Base-by-base conservation (phyloP, 2,113 vertebrate species). In the Phocoena sinus region DNA sequence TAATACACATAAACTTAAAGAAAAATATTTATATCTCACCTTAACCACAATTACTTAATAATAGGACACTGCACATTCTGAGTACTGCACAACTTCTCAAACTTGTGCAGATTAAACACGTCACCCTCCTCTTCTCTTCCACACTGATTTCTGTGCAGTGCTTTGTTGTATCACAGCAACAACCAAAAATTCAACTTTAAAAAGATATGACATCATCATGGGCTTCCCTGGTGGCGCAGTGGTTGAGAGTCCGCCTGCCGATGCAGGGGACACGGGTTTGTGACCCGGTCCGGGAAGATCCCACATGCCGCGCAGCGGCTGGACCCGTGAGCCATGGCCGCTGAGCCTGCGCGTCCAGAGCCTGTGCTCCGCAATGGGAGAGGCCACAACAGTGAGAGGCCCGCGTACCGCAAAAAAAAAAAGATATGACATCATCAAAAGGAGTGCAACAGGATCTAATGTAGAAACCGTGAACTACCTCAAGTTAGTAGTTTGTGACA, bases 381-480 rank as follows among this genome's bases (percentile, higher is more conserved):
- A 41, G 41, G 41, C 41, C 41, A 41, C 41, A 41, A 41, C 41
- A 41, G 41, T 41, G 41, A 41, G 41, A 41, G 41, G 41, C 41
- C 41, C 41, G 7, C 41, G 41, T 41, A 41, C 6, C 1, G 6
- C 41, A 41, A 41, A 41, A 41, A 41, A 41, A 33, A 44, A 93
- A 92, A 95, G 79, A 68, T 41, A 92, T 1, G 74, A 83, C 11
- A 44, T 47, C 50, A 94, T 79, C 56, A 86, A 94, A 93, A 96
- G 31, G 74, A 95, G 93, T 33, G 33, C 25, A 53, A 13, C 65
- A 85, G 28, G 15, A 95, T 31, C n/a, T 67, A 79, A 80, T 38
- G n/a, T 83, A 68, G 93, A 94, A 92, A 90, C 60, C 14, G n/a
- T 36, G 26, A 71, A 76, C 60, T 53, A 96, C 77, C 31, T 94